Conservation (phyloP, 1,140 invertebrate genomes). For the Apis cerana region DNA sequence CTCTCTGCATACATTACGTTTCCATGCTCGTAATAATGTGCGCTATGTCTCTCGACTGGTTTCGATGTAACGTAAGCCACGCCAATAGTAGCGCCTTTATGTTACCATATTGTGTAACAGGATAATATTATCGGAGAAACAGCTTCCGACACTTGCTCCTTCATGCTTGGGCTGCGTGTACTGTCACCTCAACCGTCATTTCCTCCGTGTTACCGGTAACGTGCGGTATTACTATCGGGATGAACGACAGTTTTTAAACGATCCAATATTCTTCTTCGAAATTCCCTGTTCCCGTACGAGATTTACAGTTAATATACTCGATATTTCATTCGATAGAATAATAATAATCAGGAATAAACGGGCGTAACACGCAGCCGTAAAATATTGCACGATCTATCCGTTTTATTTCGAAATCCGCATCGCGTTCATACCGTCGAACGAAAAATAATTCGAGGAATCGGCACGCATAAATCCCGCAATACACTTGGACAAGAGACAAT, state of each 20-base stretch:
- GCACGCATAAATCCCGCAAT: not conserved
- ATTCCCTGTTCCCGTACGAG: too few relatives aligned
- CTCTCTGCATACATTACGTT: constrained; percentile 15
- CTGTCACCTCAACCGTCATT: constrained; percentile 3
- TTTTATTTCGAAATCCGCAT: not conserved
- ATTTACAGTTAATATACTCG: too few relatives aligned
- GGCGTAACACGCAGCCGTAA: not conserved
- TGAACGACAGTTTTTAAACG: not conserved
- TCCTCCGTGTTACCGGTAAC: not conserved
- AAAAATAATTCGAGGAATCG: constrained; percentile 1
- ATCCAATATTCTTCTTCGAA: too few relatives aligned
- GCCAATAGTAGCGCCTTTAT: constrained; percentile 12
- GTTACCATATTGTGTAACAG: constrained; percentile 38
- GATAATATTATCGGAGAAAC: constrained; percentile 32
- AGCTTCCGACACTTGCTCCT: constrained; percentile 41
- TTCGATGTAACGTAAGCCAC: constrained; percentile 15
- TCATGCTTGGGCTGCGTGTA: not conserved
- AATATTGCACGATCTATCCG: not conserved
- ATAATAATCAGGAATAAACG: not conserved
- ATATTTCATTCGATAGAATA: not conserved
- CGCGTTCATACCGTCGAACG: not conserved
- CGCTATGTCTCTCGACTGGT: constrained; percentile 34
- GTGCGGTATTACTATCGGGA: not conserved
- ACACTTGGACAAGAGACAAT: not conserved
- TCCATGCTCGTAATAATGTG: constrained; percentile 29